Base-by-base conservation (phyloP, 2,113 vertebrate species). In the Lepisosteus oculatus region DNA sequence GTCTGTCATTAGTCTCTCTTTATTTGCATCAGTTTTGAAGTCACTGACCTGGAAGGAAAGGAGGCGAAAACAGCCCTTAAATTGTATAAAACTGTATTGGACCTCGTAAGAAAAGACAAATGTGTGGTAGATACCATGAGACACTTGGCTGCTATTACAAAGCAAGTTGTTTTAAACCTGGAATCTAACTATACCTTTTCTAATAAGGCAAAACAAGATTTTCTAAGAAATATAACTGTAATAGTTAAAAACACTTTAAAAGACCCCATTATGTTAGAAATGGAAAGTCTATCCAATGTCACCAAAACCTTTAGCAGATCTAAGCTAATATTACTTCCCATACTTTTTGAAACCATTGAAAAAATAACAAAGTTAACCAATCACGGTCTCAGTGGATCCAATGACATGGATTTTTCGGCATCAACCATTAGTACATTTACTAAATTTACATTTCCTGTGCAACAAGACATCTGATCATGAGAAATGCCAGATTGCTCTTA, bases 371-470 rank as follows among this genome's bases (percentile, higher is more conserved):
- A 13, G 47, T 51, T 51, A 51, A 51, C 47, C 47, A 15, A 14
- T 7, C 43, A 72, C 66, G 15, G 17, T 67, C 43, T 72, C 63
- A 72, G 54, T 55, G 55, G 14, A 55, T 29, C 55, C 54, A 3
- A 42, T 51, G 47, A 9, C 47, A 6, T 51, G 47, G 5, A 51
- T 51, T 9, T 6, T 9, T 9, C 9, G 2, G 47, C 47, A 51
- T 51, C 47, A 29, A 29, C 29, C 29, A 29, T 29, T 29, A 1
- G 2, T 29, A 29, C 29, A 51, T 51, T 51, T 51, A 51, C 9
- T 51, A 51, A 51, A 51, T 6, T n/a, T n/a, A n/a, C n/a, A n/a
- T n/a, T n/a, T 5, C 47, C 47, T 6, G 5, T 9, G 5, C 5
- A 51, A 2, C 47, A 65, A 43, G 62, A 65, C 29, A 65, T 13